Base-by-base conservation (phyloP, 1,140 invertebrate genomes). In the Pachyrhynchus sulphureomaculatus region DNA sequence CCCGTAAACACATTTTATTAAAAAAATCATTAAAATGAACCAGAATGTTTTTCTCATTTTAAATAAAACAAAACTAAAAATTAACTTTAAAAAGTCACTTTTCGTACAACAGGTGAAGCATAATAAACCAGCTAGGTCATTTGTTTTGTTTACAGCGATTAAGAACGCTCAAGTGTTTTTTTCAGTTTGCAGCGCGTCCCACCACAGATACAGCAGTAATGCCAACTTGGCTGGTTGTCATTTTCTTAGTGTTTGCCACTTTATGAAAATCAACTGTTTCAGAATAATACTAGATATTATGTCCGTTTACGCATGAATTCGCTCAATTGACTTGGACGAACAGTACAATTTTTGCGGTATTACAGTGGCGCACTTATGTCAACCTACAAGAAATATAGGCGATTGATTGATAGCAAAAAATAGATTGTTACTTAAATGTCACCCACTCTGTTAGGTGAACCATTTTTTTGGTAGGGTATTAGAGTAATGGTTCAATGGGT, bases 241-340 rank as follows among this genome's bases (percentile, higher is more conserved):
- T 54, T 58, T 62, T 63, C 53, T 65, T 64, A 42, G 52, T 48
- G 59, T 32, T 62, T 64, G 52, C 62, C 45, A 49, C 62, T 56
- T 52, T 66, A 49, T 26, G 3, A 26, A 58, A 66, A 61, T 68
- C 55, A 65, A 63, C 64, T 61, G 64, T 53, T 62, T 70, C 37
- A 44, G 51, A 48, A 18, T 69, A 72, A 72, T 71, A 66, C 62
- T 69, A 69, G 67, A 69, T 71, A 72, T 72, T 71, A 71, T 62
- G 64, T 59, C 20, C 33, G 59, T 68, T 70, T 71, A 66, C 66
- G 71, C 66, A 63, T 72, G 64, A 72, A 72, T 72, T 72, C 41
- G 44, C 60, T 64, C 47, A 56, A 56, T 59, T 33, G 26, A 44
- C 61, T 59, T 62, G 64, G 42, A 52, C 56, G 53, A 62, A 63